phyloP scores from a whole-genome alignment of 2,797 vertebrate species.

The Sebastes glaucus region DNA sequence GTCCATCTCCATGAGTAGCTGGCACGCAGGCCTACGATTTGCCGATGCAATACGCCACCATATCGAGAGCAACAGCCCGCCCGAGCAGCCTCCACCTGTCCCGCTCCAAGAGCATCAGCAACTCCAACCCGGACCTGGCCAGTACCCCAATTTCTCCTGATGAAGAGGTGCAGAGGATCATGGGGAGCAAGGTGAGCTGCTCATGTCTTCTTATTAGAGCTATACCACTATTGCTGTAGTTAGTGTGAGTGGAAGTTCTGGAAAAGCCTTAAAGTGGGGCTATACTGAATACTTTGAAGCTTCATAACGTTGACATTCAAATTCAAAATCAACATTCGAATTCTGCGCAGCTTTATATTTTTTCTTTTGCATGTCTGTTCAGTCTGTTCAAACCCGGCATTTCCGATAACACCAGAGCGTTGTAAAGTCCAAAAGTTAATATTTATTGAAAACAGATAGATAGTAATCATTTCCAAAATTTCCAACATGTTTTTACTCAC shows the following conservation, averaged over 20 bases:
- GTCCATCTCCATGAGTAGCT: slow-evolving; percentile 17
- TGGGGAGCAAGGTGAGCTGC: slow-evolving; percentile 86
- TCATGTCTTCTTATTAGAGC: neutral
- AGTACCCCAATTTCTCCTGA: slow-evolving; percentile 87
- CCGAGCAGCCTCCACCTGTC: slow-evolving; percentile 88
- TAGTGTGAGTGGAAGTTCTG: neutral
- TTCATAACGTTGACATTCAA: neutral
- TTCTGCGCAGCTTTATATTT: neutral
- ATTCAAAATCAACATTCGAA: neutral
- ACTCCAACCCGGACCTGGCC: slow-evolving; percentile 92
- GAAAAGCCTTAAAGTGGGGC: neutral
- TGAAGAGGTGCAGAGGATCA: slow-evolving; percentile 91
- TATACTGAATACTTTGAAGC: neutral
- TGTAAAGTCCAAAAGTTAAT: neutral
- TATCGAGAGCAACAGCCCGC: slow-evolving; percentile 85
- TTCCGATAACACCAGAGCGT: too few species aligned
- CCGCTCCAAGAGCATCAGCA: slow-evolving; percentile 93
- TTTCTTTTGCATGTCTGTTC: neutral
- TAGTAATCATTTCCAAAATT: neutral
- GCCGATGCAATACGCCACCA: slow-evolving; percentile 86
- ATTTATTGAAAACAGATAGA: neutral
- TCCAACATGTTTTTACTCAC: neutral
- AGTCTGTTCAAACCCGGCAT: too few species aligned
- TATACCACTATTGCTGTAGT: neutral
- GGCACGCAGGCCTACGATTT: slow-evolving; percentile 72